phyloP scores from a whole-genome alignment of 2,113 vertebrate genomes.

The Prietella phreatophila region DNA sequence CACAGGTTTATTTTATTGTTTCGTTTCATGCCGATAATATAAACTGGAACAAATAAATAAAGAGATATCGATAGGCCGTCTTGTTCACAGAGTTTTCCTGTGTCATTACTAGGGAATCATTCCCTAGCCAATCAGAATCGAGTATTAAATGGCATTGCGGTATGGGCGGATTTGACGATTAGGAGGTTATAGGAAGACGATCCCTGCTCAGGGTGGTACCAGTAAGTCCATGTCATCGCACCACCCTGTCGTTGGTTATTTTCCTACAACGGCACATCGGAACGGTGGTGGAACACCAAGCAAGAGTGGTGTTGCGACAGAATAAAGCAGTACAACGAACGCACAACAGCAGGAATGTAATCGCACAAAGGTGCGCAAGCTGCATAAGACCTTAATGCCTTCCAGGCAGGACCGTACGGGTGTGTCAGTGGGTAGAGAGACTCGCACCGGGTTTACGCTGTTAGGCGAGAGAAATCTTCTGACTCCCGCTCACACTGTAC shows the following conservation, averaged over 20 bases:
- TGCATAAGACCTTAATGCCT: not conserved
- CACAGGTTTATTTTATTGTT: no score
- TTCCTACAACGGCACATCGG: not conserved
- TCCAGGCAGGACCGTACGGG: not conserved
- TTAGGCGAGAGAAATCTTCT: not conserved
- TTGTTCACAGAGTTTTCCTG: no score
- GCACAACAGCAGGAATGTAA: conserved; percentile 9
- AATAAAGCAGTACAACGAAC: not conserved
- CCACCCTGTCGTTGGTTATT: not conserved
- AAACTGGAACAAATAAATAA: no score
- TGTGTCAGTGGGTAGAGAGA: not conserved
- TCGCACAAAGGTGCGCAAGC: not conserved
- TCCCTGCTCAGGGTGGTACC: not conserved
- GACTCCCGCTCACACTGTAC: not conserved
- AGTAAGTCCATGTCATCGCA: not conserved
- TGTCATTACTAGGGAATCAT: no score
- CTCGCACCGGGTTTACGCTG: not conserved
- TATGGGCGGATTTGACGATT: not conserved
- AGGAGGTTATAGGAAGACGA: not conserved
- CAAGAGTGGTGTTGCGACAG: not conserved
- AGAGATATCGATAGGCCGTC: no score
- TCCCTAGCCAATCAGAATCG: no score
- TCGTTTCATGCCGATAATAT: no score
- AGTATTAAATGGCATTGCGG: no score
- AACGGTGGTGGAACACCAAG: not conserved